These are phyloP conservation scores for Bactericera cockerelli DNA, from an alignment of 1,140 invertebrate species.

Conservation along the genomic window DNA sequence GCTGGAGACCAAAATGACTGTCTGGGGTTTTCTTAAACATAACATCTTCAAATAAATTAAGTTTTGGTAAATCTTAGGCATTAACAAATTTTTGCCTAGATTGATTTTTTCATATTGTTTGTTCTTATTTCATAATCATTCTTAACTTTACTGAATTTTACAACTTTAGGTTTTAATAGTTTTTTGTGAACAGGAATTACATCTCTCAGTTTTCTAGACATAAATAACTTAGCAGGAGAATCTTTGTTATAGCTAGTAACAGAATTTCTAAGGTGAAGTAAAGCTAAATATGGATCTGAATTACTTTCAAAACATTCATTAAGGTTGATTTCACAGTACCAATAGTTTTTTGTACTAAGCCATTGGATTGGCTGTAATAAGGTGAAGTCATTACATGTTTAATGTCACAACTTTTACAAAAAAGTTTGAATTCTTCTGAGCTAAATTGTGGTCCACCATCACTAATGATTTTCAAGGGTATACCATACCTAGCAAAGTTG, in stretches of 20 bases:
- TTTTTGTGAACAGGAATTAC: background rate
- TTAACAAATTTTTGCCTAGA: background rate
- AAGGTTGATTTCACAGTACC: constrained; percentile 27
- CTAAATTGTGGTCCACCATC: no score
- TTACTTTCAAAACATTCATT: constrained; percentile 20
- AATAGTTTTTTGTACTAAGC: constrained; percentile 27
- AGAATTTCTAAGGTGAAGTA: constrained; percentile 10
- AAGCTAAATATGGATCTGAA: constrained; percentile 11
- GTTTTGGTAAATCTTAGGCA: background rate
- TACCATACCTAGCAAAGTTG: no score
- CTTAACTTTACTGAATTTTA: background rate
- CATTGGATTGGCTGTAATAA: constrained; percentile 28
- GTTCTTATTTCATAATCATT: background rate
- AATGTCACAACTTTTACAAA: no score
- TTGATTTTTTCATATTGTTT: background rate
- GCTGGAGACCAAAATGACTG: background rate
- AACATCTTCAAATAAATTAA: background rate
- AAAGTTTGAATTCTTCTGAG: no score
- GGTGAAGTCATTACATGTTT: no score
- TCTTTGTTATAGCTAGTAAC: background rate
- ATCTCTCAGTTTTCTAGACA: background rate
- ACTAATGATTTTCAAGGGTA: no score
- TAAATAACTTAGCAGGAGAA: background rate
- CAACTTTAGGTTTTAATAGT: background rate
- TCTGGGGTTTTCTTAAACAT: background rate